These are phyloP conservation scores for Boloria euphrosyne DNA, from an alignment of 2,888 invertebrate species.

Conservation along the genomic window DNA sequence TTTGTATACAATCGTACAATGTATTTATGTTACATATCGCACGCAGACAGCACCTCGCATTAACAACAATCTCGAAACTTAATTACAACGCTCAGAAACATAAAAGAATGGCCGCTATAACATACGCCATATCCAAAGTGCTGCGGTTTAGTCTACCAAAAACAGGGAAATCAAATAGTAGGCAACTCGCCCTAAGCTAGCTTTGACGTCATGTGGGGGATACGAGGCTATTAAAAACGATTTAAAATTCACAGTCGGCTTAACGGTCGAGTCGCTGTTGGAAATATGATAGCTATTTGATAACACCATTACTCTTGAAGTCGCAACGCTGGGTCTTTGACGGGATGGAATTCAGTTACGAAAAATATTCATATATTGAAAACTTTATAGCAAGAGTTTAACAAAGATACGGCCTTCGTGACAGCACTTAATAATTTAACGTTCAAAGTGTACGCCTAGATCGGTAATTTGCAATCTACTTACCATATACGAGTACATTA, in stretches of 20 bases:
- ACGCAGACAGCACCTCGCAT: conserved; percentile 62
- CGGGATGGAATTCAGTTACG: conserved; percentile 59
- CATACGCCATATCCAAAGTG: conserved; percentile 23
- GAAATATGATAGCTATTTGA: conserved; percentile 67
- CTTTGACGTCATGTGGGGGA: conserved; percentile 59
- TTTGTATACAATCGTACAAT: conserved; percentile 74
- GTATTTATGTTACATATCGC: conserved; percentile 76
- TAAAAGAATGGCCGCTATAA: conserved; percentile 43
- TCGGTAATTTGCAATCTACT: conserved; percentile 38
- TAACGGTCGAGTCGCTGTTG: conserved; percentile 59
- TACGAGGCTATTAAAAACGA: conserved; percentile 70
- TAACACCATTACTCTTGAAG: conserved; percentile 68
- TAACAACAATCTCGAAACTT: conserved; percentile 64
- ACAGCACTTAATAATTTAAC: conserved; percentile 32
- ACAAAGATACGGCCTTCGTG: conserved; percentile 31
- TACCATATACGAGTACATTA: conserved; percentile 35
- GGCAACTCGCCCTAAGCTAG: conserved; percentile 48
- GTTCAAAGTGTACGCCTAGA: conserved; percentile 36
- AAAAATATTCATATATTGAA: conserved; percentile 28
- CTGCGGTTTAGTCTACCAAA: conserved; percentile 30
- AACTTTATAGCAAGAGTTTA: conserved; percentile 24
- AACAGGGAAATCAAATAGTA: conserved; percentile 59
- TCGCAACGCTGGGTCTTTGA: conserved; percentile 64
- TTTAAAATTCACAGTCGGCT: conserved; percentile 80
- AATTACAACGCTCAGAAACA: conserved; percentile 62